A percentile compares a stretch with the other conserved stretches of the same genome.
These are phyloP conservation scores for Noturus placidus DNA, from an alignment of 2,113 vertebrate species.

Conservation along the genomic window DNA sequence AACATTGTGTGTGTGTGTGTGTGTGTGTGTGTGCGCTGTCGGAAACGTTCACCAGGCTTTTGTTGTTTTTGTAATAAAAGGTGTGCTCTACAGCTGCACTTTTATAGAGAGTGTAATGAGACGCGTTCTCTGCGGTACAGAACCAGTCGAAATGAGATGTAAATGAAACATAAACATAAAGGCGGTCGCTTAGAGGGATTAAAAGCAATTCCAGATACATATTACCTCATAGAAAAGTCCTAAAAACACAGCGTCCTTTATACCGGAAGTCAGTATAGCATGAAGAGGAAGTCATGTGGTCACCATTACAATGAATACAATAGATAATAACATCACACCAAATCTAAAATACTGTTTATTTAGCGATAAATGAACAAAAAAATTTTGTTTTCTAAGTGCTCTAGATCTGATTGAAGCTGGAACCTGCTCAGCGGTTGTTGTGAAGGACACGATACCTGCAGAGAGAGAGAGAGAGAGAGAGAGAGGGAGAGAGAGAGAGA, in stretches of 20 bases:
- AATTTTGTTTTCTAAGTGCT: neutral
- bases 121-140: neutral
- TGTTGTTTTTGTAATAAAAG: neutral
- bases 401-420: neutral
- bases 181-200: neutral
- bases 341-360: neutral
- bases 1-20: neutral
- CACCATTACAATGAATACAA: too few relatives aligned
- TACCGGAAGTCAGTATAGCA: neutral
- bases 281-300: neutral
- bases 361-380: neutral
- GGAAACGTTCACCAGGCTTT: neutral
- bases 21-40: neutral
- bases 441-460: neutral
- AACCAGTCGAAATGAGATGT: neutral
- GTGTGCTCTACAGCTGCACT: neutral
- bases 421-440: neutral
- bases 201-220: neutral
- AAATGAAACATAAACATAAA: neutral
- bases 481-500: neutral
- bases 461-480: conserved; percentile 26
- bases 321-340: too few relatives aligned
- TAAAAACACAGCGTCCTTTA: neutral
- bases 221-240: neutral
- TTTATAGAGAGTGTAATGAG: neutral